phyloP scores from a whole-genome alignment of 1,140 invertebrate genomes.

The Saccostrea echinata region DNA sequence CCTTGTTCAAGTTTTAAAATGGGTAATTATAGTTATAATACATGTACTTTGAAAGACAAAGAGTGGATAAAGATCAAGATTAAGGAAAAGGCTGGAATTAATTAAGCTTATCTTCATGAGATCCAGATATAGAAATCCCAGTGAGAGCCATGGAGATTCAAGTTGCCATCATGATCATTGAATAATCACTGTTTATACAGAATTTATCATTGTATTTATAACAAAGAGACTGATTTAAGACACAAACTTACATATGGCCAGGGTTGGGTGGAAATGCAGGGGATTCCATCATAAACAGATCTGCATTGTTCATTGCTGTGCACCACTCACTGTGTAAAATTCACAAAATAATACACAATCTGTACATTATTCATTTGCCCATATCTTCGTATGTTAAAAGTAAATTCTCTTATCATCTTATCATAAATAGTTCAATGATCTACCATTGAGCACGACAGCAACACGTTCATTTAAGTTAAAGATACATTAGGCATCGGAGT shows the following conservation, averaged over 20 bases:
- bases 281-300: slow-evolving; percentile 19
- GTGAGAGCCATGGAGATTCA: too few relatives aligned
- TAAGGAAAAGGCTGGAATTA: too few relatives aligned
- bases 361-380: background rate
- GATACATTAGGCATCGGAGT: background rate
- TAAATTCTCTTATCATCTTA: too few relatives aligned
- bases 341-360: background rate
- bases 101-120: too few relatives aligned
- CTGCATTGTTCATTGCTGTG: slow-evolving; percentile 30
- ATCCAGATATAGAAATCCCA: too few relatives aligned
- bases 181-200: too few relatives aligned
- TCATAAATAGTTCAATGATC: background rate
- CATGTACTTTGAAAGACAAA: too few relatives aligned
- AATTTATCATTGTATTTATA: too few relatives aligned
- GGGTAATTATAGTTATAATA: too few relatives aligned
- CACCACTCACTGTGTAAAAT: background rate
- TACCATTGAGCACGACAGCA: background rate
- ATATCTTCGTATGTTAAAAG: background rate
- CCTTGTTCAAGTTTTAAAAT: too few relatives aligned
- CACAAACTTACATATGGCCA: background rate
- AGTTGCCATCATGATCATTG: too few relatives aligned
- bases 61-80: too few relatives aligned
- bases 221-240: background rate
- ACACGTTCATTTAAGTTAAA: background rate
- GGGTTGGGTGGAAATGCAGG: background rate